Base-by-base conservation (phyloP, 2,888 invertebrate genomes). In the Athrips mouffetella region DNA sequence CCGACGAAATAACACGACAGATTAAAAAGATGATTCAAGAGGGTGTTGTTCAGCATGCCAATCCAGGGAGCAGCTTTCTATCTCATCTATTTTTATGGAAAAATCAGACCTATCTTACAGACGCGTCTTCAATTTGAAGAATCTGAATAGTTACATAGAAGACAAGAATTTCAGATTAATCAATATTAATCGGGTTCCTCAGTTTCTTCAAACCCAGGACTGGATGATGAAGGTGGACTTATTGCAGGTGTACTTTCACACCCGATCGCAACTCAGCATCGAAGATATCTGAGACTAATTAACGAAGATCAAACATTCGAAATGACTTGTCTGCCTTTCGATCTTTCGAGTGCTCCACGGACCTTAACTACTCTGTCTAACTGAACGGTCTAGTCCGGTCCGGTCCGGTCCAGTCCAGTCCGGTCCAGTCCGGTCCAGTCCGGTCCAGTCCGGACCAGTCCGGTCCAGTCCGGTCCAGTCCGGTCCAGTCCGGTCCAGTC, bases 261-360 rank as follows among this genome's bases (percentile, higher is more conserved):
- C n/a, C n/a, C n/a, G n/a, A n/a, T n/a, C n/a, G n/a, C n/a, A n/a
- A n/a, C n/a, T n/a, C n/a, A 5, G 3, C 60, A 62, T 46, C 40
- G 55, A 13, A 31, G 57, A 15, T 63, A 51, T 35, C 48, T 63
- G 2, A 33, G 50, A 6, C 44, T 59, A 1, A 27, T 45, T 11
- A 56, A 57, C 52, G 25, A 49, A 5, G 35, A 54, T 6, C 16
- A 15, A 20, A 13, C 18, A 7, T 30, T 7, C n/a, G 21, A 47
- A 37, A 57, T 60, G 51, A 58, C 53, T 0, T 58, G 53, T 15
- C 47, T 58, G 0, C 60, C 55, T 4, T 60, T 57, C 31, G 60
- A 57, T 0, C 48, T 58, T 0, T 41, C 50, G 10, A 52, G 52
- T 4, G 55, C 57, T 0, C 58, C 58, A 10, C 29, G 41, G 21